Conservation (phyloP, 2,113 vertebrate genomes). For the Beaufortia kweichowensis region DNA sequence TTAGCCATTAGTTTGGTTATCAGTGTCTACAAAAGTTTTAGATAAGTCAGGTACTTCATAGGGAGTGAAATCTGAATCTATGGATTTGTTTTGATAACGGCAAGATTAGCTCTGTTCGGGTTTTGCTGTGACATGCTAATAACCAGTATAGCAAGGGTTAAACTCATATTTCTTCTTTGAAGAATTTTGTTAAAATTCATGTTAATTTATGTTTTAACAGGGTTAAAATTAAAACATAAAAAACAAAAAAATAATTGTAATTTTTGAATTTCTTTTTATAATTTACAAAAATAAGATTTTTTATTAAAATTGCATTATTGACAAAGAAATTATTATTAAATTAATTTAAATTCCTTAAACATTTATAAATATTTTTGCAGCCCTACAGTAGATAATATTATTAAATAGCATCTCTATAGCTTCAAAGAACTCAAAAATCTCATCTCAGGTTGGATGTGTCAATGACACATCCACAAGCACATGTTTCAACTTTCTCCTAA, state of each 20-base stretch:
- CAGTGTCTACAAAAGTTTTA: conserved; percentile 24
- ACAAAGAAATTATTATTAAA: too few relatives aligned
- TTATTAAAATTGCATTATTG: too few relatives aligned
- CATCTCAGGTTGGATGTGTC: neutral
- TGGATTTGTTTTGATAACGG: conserved; percentile 23
- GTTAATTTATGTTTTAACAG: too few relatives aligned
- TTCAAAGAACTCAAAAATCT: neutral
- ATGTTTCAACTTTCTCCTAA: neutral
- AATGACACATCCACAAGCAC: neutral
- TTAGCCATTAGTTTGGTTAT: conserved; percentile 22
- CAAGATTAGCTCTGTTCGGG: neutral
- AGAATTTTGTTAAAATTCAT: too few relatives aligned
- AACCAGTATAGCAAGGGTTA: neutral
- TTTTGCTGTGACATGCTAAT: neutral
- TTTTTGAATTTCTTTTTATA: too few relatives aligned
- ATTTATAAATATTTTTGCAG: too few relatives aligned
- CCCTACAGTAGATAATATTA: too few relatives aligned
- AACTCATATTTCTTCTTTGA: too few relatives aligned
- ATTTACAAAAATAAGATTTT: too few relatives aligned
- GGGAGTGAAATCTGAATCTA: neutral
- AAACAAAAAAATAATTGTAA: too few relatives aligned
- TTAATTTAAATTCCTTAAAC: too few relatives aligned
- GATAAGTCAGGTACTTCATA: conserved; percentile 12
- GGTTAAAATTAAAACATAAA: too few relatives aligned
- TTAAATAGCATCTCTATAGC: neutral